These are phyloP conservation scores for Itoplectis maculator DNA, from an alignment of 2,888 invertebrate species.

Conservation along the genomic window DNA sequence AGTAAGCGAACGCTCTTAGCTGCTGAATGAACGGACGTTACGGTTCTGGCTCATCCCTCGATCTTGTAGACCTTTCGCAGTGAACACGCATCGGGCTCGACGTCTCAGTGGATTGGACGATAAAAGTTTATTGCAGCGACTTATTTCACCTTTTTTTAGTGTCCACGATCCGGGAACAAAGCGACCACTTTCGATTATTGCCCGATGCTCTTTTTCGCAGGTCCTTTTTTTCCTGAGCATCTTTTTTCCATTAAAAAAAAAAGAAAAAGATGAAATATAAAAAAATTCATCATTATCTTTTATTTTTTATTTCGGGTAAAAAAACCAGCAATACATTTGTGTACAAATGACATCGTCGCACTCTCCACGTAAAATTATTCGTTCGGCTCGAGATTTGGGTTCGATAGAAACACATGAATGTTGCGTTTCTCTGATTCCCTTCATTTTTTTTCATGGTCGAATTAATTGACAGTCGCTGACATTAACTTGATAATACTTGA, in stretches of 20 bases:
- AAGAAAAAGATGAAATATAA: background rate
- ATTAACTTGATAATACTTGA: background rate
- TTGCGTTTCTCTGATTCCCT: background rate
- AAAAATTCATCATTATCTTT: conserved; percentile 15
- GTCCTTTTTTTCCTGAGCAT: no score
- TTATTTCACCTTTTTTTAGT: no score
- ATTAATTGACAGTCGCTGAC: background rate
- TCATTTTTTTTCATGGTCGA: background rate
- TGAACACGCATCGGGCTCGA: no score
- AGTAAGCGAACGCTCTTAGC: no score
- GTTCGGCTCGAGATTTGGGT: background rate
- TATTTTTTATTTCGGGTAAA: conserved; percentile 55
- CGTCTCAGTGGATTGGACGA: background rate
- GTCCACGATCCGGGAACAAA: no score
- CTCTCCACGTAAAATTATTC: background rate
- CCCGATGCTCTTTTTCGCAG: no score
- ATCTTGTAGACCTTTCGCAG: no score
- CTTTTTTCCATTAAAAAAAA: background rate
- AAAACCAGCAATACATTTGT: conserved; percentile 59
- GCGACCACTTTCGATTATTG: no score
- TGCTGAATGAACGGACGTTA: no score
- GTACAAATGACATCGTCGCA: conserved; percentile 39
- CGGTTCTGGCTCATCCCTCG: no score
- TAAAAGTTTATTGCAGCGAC: background rate
- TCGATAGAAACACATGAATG: background rate